Evolutionary conservation across 2,888 invertebrate genomes (phyloP), one percentile per base, ranked within the genome.

Genomic region (Drosophila austrosaltans): DNA sequence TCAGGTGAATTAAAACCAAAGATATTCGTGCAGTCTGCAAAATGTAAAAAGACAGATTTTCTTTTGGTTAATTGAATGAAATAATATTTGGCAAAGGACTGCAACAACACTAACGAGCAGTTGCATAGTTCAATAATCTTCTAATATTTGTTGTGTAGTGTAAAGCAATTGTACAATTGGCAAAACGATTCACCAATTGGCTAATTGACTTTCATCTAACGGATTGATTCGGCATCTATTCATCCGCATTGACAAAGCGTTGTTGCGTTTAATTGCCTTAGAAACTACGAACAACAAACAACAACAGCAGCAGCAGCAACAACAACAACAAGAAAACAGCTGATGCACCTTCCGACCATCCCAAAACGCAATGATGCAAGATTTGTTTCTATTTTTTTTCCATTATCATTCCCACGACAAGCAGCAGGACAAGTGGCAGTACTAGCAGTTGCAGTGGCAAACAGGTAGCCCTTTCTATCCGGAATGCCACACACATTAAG

Each of bases 191-290:
- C 63, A 40, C 69, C 82, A 80, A 85, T 81, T 82, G 82, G 82
- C 76, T 82, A 81, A 81, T 85, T 79, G 78, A 66, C 62, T 70
- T 72, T 25, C 63, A 60, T 69, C 75, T 70, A 68, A 67, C 80
- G 72, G 75, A 70, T 77, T 77, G 74, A 67, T 71, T 72, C 72
- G 75, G 77, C 83, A 84, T 48, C 44, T n/a, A 48, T 48, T 48
- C 48, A 48, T 81, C 87, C 87, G 82, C 87, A 77, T 86, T 89
- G 90, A 89, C 81, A 81, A 84, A 87, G 78, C 79, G 22, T 10
- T 48, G 36, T 22, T 48, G n/a, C 65, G 32, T 59, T 65, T 65
- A 65, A 65, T 65, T 65, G 53, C 58, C 65, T 32, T 39, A 20
- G 32, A 39, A 32, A 20, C 10, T 56, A 10, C 12, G 53, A 39